Evolutionary conservation across 1,140 invertebrate genomes (phyloP).

Genomic region (Papilio polyxenes): DNA sequence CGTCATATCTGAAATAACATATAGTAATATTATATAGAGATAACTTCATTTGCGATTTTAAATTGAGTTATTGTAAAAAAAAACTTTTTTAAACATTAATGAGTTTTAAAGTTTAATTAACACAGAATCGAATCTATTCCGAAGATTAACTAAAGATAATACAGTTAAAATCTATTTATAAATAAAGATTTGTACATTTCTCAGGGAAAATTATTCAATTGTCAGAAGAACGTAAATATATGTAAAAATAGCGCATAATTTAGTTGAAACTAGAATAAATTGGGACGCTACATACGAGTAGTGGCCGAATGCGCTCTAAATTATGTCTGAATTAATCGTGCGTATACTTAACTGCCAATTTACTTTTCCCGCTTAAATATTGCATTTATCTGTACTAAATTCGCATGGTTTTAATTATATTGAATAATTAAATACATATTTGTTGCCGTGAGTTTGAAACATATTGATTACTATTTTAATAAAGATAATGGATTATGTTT

Average conservation of each 20-base stretch:
- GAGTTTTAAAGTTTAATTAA: too few species aligned
- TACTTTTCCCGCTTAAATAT: conserved; percentile 3
- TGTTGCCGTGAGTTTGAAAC: too few species aligned
- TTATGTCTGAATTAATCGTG: conserved; percentile 24
- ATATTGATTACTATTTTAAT: too few species aligned
- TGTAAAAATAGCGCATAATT: conserved; percentile 1
- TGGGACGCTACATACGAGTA: background rate
- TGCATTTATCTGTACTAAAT: background rate
- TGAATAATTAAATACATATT: background rate
- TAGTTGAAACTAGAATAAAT: background rate
- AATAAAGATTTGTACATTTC: background rate
- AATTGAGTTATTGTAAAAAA: too few species aligned
- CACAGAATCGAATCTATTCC: too few species aligned
- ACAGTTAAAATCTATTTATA: too few species aligned
- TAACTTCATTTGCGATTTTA: too few species aligned
- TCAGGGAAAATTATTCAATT: background rate
- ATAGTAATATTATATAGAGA: too few species aligned
- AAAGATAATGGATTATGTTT: too few species aligned
- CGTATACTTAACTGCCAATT: conserved; percentile 25
- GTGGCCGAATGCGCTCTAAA: conserved; percentile 11
- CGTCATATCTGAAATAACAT: too few species aligned
- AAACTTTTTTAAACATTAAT: too few species aligned
- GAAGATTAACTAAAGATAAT: too few species aligned
- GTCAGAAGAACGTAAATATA: background rate
- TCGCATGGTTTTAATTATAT: background rate